Conservation (phyloP, 1,140 invertebrate genomes). For the Bathynomus jamesi region DNA sequence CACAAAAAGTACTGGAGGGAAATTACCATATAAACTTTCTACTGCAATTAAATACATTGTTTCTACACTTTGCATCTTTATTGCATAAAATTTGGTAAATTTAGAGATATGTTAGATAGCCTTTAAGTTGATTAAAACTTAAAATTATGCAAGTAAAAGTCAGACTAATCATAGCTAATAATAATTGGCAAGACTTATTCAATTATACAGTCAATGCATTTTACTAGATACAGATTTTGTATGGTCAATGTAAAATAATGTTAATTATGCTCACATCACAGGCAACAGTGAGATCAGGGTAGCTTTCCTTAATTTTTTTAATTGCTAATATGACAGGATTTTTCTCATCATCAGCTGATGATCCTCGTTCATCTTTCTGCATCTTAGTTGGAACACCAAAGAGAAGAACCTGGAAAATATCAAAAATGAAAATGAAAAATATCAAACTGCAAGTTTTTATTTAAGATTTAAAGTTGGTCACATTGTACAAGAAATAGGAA, state of each 20-base stretch:
- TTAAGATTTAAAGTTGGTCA: no score
- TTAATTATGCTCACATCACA: slow-evolving; percentile 78
- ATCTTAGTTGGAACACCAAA: slow-evolving; percentile 78
- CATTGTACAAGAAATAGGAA: no score
- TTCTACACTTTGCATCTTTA: no score
- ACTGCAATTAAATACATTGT: no score
- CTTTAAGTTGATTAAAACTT: not conserved
- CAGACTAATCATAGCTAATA: not conserved
- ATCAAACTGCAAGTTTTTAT: no score
- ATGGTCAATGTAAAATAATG: no score
- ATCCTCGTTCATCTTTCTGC: slow-evolving; percentile 65
- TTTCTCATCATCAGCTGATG: slow-evolving; percentile 60
- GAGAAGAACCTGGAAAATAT: slow-evolving; percentile 56
- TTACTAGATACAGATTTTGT: no score
- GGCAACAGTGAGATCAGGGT: slow-evolving; percentile 75
- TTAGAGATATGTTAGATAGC: not conserved
- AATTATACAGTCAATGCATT: not conserved
- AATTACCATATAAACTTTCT: no score
- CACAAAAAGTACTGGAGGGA: no score
- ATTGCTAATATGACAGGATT: slow-evolving; percentile 76
- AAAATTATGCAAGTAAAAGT: not conserved
- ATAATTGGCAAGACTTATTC: not conserved
- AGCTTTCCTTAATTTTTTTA: slow-evolving; percentile 62
- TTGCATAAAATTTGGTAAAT: not conserved
- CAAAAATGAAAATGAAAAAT: no score